Evolutionary conservation across 2,113 vertebrate species (phyloP).

Genomic region (Acrocephalus arundinaceus): DNA sequence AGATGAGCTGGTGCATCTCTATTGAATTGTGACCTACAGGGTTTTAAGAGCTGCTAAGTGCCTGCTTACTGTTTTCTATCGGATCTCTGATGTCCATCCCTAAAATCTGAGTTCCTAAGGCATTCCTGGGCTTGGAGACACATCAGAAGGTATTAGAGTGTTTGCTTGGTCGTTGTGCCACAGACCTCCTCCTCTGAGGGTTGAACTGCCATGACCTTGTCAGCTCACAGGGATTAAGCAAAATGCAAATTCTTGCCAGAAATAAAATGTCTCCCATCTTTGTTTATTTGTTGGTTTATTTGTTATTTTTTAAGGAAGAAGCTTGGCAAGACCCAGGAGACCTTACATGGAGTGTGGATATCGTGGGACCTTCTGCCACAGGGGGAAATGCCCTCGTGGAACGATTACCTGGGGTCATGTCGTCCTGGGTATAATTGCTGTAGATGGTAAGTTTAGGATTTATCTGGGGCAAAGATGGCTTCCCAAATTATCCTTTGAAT

Average conservation of each 20-base stretch:
- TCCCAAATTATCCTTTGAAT: background rate
- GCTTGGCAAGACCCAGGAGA: background rate
- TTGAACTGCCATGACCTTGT: rapidly evolving
- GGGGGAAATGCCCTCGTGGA: conserved; percentile 32
- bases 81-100: background rate
- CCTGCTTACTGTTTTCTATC: background rate
- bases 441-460: conserved; percentile 26
- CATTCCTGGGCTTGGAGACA: background rate
- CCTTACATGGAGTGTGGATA: conserved; percentile 6
- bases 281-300: background rate
- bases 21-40: background rate
- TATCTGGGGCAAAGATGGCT: background rate
- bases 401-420: background rate
- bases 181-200: background rate
- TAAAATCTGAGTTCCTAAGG: background rate
- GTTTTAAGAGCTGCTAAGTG: background rate
- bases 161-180: background rate
- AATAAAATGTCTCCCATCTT: background rate
- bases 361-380: conserved; percentile 47
- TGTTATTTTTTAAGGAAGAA: background rate
- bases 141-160: background rate
- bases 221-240: background rate
- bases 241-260: background rate
- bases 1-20: background rate
- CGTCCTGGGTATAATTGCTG: background rate